These are phyloP conservation scores for Andrena camellia DNA, from an alignment of 2,888 invertebrate species.

Conservation along the genomic window DNA sequence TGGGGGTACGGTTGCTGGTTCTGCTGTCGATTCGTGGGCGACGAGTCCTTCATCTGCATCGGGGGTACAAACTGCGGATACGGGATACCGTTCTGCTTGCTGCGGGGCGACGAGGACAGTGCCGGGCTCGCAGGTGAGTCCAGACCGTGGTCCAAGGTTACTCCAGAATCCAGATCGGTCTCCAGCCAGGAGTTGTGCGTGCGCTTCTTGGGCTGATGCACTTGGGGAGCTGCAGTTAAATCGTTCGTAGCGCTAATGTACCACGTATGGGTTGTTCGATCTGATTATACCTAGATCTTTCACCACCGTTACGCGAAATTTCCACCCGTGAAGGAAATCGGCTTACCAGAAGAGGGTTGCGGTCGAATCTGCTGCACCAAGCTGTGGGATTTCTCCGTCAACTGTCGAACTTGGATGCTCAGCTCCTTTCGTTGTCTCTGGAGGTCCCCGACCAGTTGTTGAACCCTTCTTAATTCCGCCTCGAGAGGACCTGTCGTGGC, in stretches of 20 bases:
- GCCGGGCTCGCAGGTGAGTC: slow-evolving; percentile 83
- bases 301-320: no score
- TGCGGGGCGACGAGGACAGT: slow-evolving; percentile 72
- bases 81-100: slow-evolving; percentile 70
- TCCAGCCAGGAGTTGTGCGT: slow-evolving; percentile 93
- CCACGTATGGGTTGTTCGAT: no score
- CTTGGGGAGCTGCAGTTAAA: slow-evolving; percentile 72
- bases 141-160: slow-evolving; percentile 90
- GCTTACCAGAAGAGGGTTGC: slow-evolving; percentile 66
- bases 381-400: slow-evolving; percentile 93
- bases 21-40: slow-evolving; percentile 69
- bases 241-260: no score
- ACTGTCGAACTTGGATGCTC: slow-evolving; percentile 93
- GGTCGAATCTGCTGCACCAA: slow-evolving; percentile 88
- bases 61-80: slow-evolving; percentile 66
- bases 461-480: slow-evolving; percentile 93
- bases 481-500: slow-evolving; percentile 90
- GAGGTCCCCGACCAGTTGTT: slow-evolving; percentile 93
- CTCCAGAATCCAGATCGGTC: slow-evolving; percentile 95
- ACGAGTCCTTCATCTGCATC: slow-evolving; percentile 72
- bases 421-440: slow-evolving; percentile 94
- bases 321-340: neutral
- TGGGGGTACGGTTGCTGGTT: slow-evolving; percentile 62
- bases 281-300: no score
- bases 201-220: slow-evolving; percentile 86